phyloP scores from a whole-genome alignment of 2,888 invertebrate genomes.

The Cyrtodaria siliqua region DNA sequence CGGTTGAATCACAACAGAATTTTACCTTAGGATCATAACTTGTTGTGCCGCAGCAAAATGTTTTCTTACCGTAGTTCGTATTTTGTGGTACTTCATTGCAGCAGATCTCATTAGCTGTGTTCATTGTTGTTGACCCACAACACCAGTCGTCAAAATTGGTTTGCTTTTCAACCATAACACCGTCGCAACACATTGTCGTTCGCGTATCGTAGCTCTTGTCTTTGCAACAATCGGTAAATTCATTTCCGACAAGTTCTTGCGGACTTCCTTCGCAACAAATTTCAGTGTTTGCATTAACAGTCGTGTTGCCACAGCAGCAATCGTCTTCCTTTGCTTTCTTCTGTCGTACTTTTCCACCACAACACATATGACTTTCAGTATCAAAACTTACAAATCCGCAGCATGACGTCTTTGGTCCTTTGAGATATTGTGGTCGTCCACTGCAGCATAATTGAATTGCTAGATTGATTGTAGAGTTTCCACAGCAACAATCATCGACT shows the following conservation, averaged over 20 bases:
- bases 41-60: constrained; percentile 33
- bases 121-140: constrained; percentile 47
- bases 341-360: constrained; percentile 41
- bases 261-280: constrained; percentile 49
- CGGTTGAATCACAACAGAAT: constrained; percentile 30
- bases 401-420: constrained; percentile 41
- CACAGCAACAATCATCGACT: constrained; percentile 47
- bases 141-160: constrained; percentile 26
- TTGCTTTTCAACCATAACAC: constrained; percentile 21
- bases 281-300: constrained; percentile 46
- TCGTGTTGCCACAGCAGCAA: constrained; percentile 57
- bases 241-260: constrained; percentile 33
- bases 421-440: constrained; percentile 26
- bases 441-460: constrained; percentile 46
- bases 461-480: constrained; percentile 45
- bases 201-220: constrained; percentile 42
- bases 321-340: constrained; percentile 50
- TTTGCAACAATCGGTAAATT: constrained; percentile 47
- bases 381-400: constrained; percentile 47
- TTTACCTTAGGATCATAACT: constrained; percentile 38
- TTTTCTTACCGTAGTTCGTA: constrained; percentile 14
- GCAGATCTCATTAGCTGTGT: constrained; percentile 37
- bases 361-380: constrained; percentile 35
- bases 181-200: constrained; percentile 45
- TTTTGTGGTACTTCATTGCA: constrained; percentile 33